Percentiles rank a stretch among this genome's conserved stretches.
Evolutionary conservation across 2,888 invertebrate genomes (phyloP).

Genomic region (Drosophila seclusa): DNA sequence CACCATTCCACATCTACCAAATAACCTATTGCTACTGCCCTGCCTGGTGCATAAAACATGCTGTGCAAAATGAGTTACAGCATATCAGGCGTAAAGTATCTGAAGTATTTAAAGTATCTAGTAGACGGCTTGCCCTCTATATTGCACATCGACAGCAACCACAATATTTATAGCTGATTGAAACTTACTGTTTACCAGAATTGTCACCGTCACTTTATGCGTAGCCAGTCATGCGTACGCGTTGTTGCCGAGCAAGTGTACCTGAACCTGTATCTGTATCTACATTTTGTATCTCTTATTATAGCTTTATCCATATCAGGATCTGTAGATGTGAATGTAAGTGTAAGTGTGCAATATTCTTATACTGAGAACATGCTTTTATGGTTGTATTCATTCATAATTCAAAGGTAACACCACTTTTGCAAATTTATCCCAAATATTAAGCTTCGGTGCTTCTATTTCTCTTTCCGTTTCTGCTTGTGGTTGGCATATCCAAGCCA

Average conservation of each 20-base stretch:
- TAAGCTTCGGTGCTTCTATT: background rate
- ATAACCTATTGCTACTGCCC: conserved; percentile 16
- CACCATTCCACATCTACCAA: conserved; percentile 8
- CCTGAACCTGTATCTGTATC: background rate
- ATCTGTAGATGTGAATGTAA: conserved; percentile 12
- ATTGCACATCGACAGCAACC: background rate
- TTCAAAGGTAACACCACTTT: conserved; percentile 37
- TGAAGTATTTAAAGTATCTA: conserved; percentile 42
- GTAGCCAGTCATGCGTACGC: conserved; percentile 45
- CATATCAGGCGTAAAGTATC: conserved; percentile 63
- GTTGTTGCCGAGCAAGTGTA: conserved; percentile 1
- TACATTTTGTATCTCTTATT: background rate
- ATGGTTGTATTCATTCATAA: conserved; percentile 63
- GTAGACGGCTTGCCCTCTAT: conserved; percentile 22
- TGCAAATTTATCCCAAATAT: conserved; percentile 19
- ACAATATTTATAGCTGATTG: conserved; percentile 6
- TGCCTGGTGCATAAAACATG: conserved; percentile 40
- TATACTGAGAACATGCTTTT: conserved; percentile 44
- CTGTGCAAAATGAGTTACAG: conserved; percentile 51
- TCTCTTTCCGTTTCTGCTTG: background rate
- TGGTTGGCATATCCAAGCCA: conserved; percentile 29
- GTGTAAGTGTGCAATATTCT: conserved; percentile 4
- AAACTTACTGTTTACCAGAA: conserved; percentile 31
- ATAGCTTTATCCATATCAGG: background rate
- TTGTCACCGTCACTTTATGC: conserved; percentile 58